Percentiles rank a stretch among this genome's conserved stretches.
These are phyloP conservation scores for Propithecus coquereli DNA, from an alignment of 2,113 vertebrate genomes.

Conservation along the genomic window DNA sequence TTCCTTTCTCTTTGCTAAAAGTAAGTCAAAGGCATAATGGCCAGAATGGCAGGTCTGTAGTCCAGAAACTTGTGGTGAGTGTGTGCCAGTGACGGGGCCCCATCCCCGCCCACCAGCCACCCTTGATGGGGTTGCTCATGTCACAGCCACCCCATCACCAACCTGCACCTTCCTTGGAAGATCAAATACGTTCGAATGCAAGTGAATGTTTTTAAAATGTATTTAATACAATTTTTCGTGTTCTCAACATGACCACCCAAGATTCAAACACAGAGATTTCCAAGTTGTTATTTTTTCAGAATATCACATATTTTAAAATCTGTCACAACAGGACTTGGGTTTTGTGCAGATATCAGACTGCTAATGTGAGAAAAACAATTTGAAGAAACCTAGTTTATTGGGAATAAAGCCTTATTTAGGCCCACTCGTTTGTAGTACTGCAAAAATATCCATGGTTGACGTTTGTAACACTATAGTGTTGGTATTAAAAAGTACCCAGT, in stretches of 20 bases:
- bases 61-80: background rate
- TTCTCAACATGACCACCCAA: slow-evolving; percentile 75
- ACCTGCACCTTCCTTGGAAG: slow-evolving; percentile 68
- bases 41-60: slow-evolving; percentile 57
- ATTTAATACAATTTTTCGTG: slow-evolving; percentile 75
- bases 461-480: slow-evolving; percentile 53
- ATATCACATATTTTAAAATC: slow-evolving; percentile 67
- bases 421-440: slow-evolving; percentile 58
- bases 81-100: background rate
- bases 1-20: slow-evolving; percentile 59
- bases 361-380: slow-evolving; percentile 55
- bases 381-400: slow-evolving; percentile 55
- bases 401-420: slow-evolving; percentile 59
- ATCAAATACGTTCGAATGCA: slow-evolving; percentile 75
- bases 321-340: slow-evolving; percentile 67
- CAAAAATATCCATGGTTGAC: slow-evolving; percentile 50
- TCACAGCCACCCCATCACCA: slow-evolving; percentile 1
- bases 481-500: slow-evolving; percentile 53
- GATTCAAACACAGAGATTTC: slow-evolving; percentile 78
- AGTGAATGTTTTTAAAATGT: slow-evolving; percentile 75
- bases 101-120: slow-evolving; percentile 65
- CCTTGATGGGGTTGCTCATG: slow-evolving; percentile 47
- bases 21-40: slow-evolving; percentile 51
- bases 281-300: slow-evolving; percentile 71
- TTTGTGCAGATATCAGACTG: slow-evolving; percentile 55